A percentile compares a stretch with the other conserved stretches of the same genome.
phyloP scores from a whole-genome alignment of 2,797 vertebrate species.

The Pantherophis alleghaniensis region DNA sequence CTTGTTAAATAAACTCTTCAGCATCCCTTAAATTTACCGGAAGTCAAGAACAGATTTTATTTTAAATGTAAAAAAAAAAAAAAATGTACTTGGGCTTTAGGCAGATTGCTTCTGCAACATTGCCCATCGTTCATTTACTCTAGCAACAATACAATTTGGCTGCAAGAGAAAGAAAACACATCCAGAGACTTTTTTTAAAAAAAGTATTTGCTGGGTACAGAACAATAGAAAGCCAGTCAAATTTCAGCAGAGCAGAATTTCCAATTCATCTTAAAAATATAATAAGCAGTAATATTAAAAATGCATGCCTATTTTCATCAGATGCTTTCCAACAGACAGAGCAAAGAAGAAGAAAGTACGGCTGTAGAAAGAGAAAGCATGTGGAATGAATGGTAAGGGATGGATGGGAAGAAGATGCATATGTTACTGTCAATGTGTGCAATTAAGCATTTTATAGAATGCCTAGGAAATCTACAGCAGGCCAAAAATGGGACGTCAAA shows the following conservation, averaged over 20 bases:
- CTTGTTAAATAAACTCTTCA: background rate
- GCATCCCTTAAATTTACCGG: background rate
- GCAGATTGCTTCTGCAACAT: background rate
- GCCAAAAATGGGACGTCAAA: background rate
- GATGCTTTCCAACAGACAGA: background rate
- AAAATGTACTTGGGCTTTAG: background rate
- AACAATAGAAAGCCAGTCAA: background rate
- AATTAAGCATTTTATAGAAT: too few species aligned
- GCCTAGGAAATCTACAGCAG: background rate
- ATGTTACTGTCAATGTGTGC: background rate
- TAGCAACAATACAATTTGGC: background rate
- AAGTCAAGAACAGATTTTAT: background rate
- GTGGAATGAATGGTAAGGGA: background rate
- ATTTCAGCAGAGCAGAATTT: background rate
- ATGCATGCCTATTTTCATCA: background rate
- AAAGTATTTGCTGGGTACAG: background rate
- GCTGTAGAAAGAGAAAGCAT: background rate
- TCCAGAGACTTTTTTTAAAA: background rate
- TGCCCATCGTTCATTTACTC: background rate
- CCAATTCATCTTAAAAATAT: background rate
- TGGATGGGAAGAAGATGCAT: background rate
- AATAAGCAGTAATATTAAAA: background rate
- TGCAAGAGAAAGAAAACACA: slow-evolving; percentile 15
- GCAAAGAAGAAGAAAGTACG: background rate
- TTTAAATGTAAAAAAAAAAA: background rate